Percentiles rank a stretch among this genome's conserved stretches.
These are phyloP conservation scores for Ammospiza nelsoni DNA, from an alignment of 2,113 vertebrate genomes.

Conservation along the genomic window DNA sequence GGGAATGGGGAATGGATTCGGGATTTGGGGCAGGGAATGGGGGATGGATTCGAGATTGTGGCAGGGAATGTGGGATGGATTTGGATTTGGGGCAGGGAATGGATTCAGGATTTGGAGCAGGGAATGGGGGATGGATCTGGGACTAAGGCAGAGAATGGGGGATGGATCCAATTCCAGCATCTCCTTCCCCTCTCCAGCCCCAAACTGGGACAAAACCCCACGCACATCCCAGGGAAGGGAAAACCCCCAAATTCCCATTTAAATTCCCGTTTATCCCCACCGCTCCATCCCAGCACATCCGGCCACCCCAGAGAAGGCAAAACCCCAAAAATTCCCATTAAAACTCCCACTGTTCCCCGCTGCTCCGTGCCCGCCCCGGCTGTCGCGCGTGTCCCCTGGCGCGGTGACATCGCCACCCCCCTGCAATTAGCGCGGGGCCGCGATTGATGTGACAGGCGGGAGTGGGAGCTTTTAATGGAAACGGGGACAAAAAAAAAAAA, in stretches of 20 bases:
- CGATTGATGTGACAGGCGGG: not conserved
- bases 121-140: too few relatives aligned
- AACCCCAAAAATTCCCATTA: not conserved
- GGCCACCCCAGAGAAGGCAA: not conserved
- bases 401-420: not conserved
- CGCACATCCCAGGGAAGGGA: too few relatives aligned
- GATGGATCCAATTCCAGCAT: not conserved
- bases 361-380: not conserved
- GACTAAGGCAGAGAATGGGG: too few relatives aligned
- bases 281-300: too few relatives aligned
- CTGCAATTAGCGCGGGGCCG: not conserved
- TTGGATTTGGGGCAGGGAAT: not conserved
- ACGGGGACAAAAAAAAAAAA: not conserved
- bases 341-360: not conserved
- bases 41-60: too few relatives aligned
- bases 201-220: not conserved
- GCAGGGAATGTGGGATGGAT: too few relatives aligned
- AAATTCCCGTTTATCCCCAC: too few relatives aligned
- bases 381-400: not conserved
- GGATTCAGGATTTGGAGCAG: too few relatives aligned
- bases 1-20: not conserved
- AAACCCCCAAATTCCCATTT: not conserved
- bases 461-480: not conserved
- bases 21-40: too few relatives aligned
- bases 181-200: not conserved